Conservation (phyloP, 2,113 vertebrate species). For the Sebastes schlegelii region DNA sequence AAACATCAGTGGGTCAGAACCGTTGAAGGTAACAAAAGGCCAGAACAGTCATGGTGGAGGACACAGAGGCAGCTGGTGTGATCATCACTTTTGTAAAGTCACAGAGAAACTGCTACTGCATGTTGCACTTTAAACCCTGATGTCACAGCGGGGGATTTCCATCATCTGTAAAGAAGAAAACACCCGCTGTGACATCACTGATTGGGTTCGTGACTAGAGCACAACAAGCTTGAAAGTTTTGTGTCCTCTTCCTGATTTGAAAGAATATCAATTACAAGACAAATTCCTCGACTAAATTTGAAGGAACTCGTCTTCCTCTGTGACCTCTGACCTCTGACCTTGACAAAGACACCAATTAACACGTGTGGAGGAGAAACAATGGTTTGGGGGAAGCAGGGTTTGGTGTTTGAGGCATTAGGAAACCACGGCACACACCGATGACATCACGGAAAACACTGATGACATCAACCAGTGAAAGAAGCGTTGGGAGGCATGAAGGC, state of each 20-base stretch:
- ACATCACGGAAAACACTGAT: conserved; percentile 54
- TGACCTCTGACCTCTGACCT: conserved; percentile 73
- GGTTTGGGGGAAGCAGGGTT: conserved; percentile 20
- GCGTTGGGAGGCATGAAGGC: conserved; percentile 37
- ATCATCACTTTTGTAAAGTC: conserved; percentile 11
- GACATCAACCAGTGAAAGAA: conserved; percentile 60
- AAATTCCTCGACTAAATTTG: not conserved
- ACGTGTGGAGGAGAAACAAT: conserved; percentile 54
- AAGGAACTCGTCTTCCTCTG: conserved; percentile 56
- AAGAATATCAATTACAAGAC: not conserved
- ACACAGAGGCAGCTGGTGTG: conserved; percentile 56
- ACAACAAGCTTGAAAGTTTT: not conserved
- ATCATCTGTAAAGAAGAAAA: conserved; percentile 4
- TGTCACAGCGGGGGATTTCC: conserved; percentile 26
- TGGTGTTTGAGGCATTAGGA: conserved; percentile 44
- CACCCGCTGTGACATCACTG: not conserved
- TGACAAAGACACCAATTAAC: conserved; percentile 55
- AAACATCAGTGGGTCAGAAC: conserved; percentile 53
- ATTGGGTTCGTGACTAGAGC: accelerated
- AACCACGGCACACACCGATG: conserved; percentile 71
- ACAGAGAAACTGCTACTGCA: conserved; percentile 7
- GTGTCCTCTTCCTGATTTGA: not conserved
- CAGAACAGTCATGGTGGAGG: conserved; percentile 52
- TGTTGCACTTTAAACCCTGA: not conserved
- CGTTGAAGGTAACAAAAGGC: not conserved